phyloP scores from a whole-genome alignment of 1,140 invertebrate species.

The Cephus cinctus region DNA sequence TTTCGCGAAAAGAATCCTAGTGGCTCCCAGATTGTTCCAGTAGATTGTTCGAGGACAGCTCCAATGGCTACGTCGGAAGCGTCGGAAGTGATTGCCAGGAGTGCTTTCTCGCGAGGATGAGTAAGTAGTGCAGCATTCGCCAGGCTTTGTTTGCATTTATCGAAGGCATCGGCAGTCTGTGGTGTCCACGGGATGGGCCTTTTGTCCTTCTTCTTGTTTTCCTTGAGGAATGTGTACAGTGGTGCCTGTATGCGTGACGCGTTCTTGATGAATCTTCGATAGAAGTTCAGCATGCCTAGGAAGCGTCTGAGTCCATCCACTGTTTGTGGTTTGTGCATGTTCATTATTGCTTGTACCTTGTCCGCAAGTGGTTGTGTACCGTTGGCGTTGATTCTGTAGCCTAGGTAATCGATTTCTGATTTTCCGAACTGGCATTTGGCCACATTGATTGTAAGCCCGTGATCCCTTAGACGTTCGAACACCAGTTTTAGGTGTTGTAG shows the following conservation, averaged over 20 bases:
- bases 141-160: constrained; percentile 21
- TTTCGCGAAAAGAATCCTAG: constrained; percentile 42
- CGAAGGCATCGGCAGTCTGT: constrained; percentile 22
- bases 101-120: constrained; percentile 21
- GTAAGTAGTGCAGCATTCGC: constrained; percentile 26
- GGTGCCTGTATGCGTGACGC: constrained; percentile 24
- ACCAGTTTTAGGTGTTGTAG: constrained; percentile 18
- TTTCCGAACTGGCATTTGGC: constrained; percentile 31
- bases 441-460: constrained; percentile 29
- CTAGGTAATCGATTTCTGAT: constrained; percentile 32
- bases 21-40: constrained; percentile 22
- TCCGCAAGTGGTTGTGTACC: constrained; percentile 32
- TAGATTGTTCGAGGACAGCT: constrained; percentile 29
- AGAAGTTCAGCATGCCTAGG: constrained; percentile 29
- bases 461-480: constrained; percentile 18
- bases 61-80: constrained; percentile 30
- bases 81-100: constrained; percentile 24
- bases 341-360: constrained; percentile 28
- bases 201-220: neutral
- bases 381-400: constrained; percentile 26
- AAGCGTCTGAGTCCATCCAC: constrained; percentile 29
- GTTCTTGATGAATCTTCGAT: constrained; percentile 22
- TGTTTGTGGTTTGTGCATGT: constrained; percentile 22
- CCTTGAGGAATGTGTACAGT: constrained; percentile 7
- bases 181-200: neutral